Evolutionary conservation across 1,140 invertebrate genomes (phyloP).

Genomic region (Magallana angulata): DNA sequence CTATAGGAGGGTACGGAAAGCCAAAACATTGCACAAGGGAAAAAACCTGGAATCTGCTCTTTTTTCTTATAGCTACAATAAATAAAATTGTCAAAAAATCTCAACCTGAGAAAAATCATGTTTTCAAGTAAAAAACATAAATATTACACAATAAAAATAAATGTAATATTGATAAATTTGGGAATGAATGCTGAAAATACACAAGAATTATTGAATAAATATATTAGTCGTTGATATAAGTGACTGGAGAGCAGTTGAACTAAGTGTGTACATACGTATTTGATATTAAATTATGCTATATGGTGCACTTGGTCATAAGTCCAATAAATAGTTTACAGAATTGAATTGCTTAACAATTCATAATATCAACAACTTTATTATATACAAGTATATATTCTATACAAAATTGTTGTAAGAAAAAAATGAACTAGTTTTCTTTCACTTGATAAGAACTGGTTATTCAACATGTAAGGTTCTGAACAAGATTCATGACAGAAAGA

Average conservation of each 20-base stretch:
- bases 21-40: background rate
- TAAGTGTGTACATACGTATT: too few species aligned
- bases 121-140: constrained; percentile 1
- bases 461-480: too few species aligned
- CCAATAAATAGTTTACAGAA: too few species aligned
- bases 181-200: constrained; percentile 30
- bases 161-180: background rate
- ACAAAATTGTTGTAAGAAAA: too few species aligned
- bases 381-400: too few species aligned
- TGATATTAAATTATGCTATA: background rate
- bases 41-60: background rate
- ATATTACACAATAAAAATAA: constrained; percentile 9
- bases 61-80: background rate
- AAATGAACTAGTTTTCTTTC: too few species aligned
- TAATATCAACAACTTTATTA: too few species aligned
- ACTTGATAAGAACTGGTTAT: too few species aligned
- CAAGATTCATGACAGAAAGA: too few species aligned
- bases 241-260: too few species aligned
- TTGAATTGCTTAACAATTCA: too few species aligned
- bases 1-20: background rate
- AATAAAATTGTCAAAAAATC: background rate
- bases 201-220: constrained; percentile 1
- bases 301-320: too few species aligned
- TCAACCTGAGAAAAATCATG: constrained; percentile 22
- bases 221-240: background rate